Base-by-base conservation (phyloP, 2,797 vertebrate species). In the Gymnothorax javanicus region DNA sequence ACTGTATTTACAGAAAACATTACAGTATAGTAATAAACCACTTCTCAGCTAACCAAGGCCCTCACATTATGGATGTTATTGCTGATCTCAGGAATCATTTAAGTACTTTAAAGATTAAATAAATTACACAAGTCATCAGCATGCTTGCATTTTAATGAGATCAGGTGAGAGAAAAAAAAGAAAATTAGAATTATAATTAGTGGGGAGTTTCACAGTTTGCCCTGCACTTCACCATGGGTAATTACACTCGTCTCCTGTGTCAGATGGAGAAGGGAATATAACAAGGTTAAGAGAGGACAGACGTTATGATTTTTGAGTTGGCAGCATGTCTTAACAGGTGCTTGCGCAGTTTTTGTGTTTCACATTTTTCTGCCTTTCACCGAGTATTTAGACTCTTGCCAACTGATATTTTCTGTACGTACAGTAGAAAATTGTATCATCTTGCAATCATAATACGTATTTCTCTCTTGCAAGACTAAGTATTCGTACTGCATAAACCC, bases 61-160 rank as follows among this genome's bases (percentile, higher is more conserved):
- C 77, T 56, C 54, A 56, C 56, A 52, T 56, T 81, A 81, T 81
- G 77, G 56, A 81, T 83, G 82, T 83, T 83, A 83, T 58, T 59
- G 82, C 82, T 58, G 56, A 83, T 56, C 82, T 57, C 56, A 58
- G 82, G 82, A 83, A 83, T 57, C 60, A 83, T 58, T 81, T 81
- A 81, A 81, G 77, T 56, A 6, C 25, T 58, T 83, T 83, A 58
- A 83, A 83, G 57, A 83, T 83, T 83, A 83, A 83, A 59, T 83
- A 83, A 83, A 83, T 59, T 60, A 83, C 25, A 59, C n/a, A 57
- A 83, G 57, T 59, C 57, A 83, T 83, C 56, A 83, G 82, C 57
- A 83, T 33, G 52, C 56, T 83, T 23, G 82, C 56, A 83, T 83
- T 83, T 83, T 83, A 58, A 81, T 81, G 77, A 81, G 77, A 81